Conservation (phyloP, 2,113 vertebrate species). For the Atrichornis clamosus region DNA sequence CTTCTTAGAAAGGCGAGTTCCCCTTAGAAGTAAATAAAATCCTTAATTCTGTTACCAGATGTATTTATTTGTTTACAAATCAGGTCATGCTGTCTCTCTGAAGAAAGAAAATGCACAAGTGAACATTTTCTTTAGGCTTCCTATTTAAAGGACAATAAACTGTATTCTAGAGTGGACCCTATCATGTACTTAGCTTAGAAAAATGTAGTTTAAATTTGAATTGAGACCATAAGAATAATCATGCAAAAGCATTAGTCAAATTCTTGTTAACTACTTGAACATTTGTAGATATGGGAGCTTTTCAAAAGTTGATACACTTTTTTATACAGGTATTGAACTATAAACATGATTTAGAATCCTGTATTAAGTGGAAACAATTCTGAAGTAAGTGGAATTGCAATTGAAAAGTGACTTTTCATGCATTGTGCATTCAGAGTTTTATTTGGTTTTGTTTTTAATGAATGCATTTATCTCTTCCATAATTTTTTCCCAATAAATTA, state of each 20-base stretch:
- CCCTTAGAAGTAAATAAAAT: background rate
- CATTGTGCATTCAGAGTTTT: background rate
- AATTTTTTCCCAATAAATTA: background rate
- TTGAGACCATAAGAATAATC: background rate
- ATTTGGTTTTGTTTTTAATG: background rate
- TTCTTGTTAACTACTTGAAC: background rate
- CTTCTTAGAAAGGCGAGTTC: background rate
- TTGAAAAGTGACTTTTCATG: background rate
- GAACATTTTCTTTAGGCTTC: background rate
- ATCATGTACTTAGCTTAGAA: background rate
- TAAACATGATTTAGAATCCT: background rate
- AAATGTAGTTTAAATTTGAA: background rate
- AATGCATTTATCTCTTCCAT: background rate
- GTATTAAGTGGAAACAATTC: background rate
- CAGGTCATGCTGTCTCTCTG: background rate
- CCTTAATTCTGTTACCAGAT: background rate
- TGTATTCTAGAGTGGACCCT: background rate
- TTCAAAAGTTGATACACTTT: background rate
- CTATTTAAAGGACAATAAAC: background rate
- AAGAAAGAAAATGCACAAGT: background rate
- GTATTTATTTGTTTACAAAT: background rate
- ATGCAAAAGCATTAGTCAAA: background rate
- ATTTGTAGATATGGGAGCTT: background rate
- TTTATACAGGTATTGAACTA: background rate
- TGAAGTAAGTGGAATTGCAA: background rate